Evolutionary conservation across 2,797 vertebrate species (phyloP).

Genomic region (Taeniopygia guttata): DNA sequence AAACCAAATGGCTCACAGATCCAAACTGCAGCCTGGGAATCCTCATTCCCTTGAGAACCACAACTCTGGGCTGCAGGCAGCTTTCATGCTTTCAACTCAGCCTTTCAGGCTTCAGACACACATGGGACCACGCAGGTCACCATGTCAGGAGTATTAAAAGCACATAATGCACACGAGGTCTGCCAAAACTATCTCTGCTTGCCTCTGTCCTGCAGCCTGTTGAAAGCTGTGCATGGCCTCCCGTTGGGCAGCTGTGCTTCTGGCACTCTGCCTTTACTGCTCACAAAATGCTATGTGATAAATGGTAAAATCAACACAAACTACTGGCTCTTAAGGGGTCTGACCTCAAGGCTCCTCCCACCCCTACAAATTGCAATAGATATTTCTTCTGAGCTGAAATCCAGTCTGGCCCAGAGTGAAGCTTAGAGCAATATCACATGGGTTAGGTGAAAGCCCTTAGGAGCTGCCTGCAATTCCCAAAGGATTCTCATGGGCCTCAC

Average conservation of each 20-base stretch:
- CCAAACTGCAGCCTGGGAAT: not conserved
- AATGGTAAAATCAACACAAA: slow-evolving; percentile 2
- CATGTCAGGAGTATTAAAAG: not conserved
- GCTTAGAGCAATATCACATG: not conserved
- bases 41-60: not conserved
- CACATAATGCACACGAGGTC: not conserved
- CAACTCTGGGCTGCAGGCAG: not conserved
- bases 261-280: slow-evolving; percentile 17
- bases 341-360: not conserved
- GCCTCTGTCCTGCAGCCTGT: not conserved
- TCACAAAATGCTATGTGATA: not conserved
- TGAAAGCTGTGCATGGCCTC: not conserved
- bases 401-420: not conserved
- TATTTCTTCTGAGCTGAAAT: not conserved
- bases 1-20: not conserved
- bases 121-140: not conserved
- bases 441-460: not conserved
- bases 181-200: slow-evolving; percentile 33
- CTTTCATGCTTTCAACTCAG: not conserved
- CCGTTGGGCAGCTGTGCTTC: not conserved
- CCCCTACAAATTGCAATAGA: not conserved
- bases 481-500: not conserved
- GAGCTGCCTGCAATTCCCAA: not conserved
- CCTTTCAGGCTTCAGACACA: not conserved
- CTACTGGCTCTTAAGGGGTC: not conserved